Percentiles rank a stretch among this genome's conserved stretches.
phyloP scores from a whole-genome alignment of 2,888 invertebrate species.

The Hypomecis punctinalis region DNA sequence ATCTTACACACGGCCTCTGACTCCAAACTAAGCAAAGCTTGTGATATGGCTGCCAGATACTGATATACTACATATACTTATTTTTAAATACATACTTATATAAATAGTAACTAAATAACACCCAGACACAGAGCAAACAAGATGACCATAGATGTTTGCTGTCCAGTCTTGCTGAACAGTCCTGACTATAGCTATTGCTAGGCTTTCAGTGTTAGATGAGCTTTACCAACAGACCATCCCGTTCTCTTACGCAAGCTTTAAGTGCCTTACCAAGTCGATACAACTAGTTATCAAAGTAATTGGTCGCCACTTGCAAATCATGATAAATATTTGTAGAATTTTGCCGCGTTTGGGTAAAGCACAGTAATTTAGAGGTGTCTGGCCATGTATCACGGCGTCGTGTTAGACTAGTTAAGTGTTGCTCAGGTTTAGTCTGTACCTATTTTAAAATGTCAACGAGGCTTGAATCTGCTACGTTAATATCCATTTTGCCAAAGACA shows the following conservation, averaged over 20 bases:
- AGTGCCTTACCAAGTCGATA: constrained; percentile 26
- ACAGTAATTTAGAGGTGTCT: constrained; percentile 27
- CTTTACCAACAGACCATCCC: constrained; percentile 22
- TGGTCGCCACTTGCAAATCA: constrained; percentile 34
- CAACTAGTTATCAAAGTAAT: constrained; percentile 33
- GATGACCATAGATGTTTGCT: too few relatives aligned
- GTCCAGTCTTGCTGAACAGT: too few relatives aligned
- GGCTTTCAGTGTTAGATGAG: neutral
- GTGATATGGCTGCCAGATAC: too few relatives aligned
- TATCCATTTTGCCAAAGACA: neutral
- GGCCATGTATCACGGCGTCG: constrained; percentile 27
- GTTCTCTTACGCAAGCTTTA: constrained; percentile 31
- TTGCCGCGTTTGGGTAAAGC: constrained; percentile 28
- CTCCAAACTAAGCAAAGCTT: too few relatives aligned
- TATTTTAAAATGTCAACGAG: constrained; percentile 24
- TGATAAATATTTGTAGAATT: constrained; percentile 31
- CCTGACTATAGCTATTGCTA: neutral
- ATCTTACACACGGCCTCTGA: too few relatives aligned
- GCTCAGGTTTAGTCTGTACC: constrained; percentile 5
- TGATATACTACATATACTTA: too few relatives aligned
- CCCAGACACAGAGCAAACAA: too few relatives aligned
- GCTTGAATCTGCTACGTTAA: neutral
- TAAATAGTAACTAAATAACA: too few relatives aligned
- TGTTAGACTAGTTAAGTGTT: constrained; percentile 16
- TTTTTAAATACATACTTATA: too few relatives aligned